phyloP scores from a whole-genome alignment of 1,140 invertebrate genomes.

The Hormaphis cornu region DNA sequence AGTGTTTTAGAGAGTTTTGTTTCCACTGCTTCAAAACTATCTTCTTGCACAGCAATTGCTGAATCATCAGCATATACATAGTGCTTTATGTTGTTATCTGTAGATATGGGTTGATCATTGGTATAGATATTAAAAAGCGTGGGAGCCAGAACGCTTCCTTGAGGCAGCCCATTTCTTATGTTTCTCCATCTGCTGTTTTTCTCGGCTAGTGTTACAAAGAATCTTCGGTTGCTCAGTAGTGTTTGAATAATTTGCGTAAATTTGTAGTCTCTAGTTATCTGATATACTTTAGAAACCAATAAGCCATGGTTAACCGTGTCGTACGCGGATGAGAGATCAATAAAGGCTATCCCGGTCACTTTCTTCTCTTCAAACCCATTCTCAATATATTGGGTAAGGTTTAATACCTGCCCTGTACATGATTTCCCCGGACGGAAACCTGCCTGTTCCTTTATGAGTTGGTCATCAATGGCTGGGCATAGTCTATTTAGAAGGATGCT shows the following conservation, averaged over 20 bases:
- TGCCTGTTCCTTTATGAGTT: conserved; percentile 30
- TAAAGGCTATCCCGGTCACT: conserved; percentile 29
- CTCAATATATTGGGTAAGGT: conserved; percentile 34
- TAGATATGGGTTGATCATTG: conserved; percentile 34
- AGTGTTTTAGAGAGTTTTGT: background rate
- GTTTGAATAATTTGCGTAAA: background rate
- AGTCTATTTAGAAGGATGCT: conserved; percentile 30
- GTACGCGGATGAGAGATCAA: conserved; percentile 32
- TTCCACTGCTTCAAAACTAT: conserved; percentile 19
- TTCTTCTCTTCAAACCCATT: conserved; percentile 25
- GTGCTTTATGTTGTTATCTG: conserved; percentile 5
- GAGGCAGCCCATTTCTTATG: conserved; percentile 21
- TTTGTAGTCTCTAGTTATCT: conserved; percentile 14
- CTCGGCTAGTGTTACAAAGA: conserved; percentile 28
- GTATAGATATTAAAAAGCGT: conserved; percentile 37
- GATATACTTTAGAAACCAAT: conserved; percentile 20
- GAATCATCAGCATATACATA: conserved; percentile 36
- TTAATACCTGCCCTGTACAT: conserved; percentile 28
- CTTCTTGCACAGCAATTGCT: conserved; percentile 32
- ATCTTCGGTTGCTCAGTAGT: conserved; percentile 26
- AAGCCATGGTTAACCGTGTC: conserved; percentile 32
- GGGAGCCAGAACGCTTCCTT: conserved; percentile 10
- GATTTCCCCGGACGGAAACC: conserved; percentile 33
- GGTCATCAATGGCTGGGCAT: background rate
- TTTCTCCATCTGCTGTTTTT: conserved; percentile 33